Conservation (phyloP, 1,140 invertebrate genomes). For the Pseudoatta argentina region DNA sequence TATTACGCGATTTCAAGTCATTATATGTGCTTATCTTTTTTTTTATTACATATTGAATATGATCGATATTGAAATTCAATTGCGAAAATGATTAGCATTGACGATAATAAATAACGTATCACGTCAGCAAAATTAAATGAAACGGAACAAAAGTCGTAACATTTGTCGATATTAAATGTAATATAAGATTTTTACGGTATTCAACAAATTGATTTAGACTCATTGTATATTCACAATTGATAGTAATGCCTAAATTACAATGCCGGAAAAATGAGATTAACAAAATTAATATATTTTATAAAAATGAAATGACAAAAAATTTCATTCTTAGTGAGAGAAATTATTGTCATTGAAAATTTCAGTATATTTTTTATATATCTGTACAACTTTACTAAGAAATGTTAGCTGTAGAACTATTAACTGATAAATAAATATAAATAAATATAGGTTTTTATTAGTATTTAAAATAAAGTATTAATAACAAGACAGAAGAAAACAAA, state of each 20-base stretch:
- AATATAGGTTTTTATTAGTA: not conserved
- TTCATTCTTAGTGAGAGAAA: not conserved
- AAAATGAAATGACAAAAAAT: not conserved
- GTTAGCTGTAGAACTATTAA: not conserved
- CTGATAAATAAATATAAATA: not conserved
- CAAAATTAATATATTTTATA: not conserved
- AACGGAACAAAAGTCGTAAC: not conserved
- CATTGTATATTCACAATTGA: not conserved
- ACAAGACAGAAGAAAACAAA: too few species aligned
- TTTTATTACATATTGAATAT: not conserved
- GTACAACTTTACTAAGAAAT: not conserved
- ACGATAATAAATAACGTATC: not conserved
- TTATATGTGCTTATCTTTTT: not conserved
- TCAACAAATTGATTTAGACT: not conserved
- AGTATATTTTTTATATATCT: not conserved
- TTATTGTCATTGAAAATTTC: not conserved
- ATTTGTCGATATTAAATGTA: not conserved
- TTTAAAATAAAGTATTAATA: not conserved
- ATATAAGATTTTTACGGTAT: not conserved
- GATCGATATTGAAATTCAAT: not conserved
- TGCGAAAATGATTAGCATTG: constrained; percentile 11
- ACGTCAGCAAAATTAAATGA: not conserved
- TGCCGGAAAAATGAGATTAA: too few species aligned
- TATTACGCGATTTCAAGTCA: not conserved
- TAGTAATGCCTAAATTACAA: too few species aligned